Evolutionary conservation across 2,113 vertebrate genomes (phyloP).

Genomic region (Willisornis vidua): DNA sequence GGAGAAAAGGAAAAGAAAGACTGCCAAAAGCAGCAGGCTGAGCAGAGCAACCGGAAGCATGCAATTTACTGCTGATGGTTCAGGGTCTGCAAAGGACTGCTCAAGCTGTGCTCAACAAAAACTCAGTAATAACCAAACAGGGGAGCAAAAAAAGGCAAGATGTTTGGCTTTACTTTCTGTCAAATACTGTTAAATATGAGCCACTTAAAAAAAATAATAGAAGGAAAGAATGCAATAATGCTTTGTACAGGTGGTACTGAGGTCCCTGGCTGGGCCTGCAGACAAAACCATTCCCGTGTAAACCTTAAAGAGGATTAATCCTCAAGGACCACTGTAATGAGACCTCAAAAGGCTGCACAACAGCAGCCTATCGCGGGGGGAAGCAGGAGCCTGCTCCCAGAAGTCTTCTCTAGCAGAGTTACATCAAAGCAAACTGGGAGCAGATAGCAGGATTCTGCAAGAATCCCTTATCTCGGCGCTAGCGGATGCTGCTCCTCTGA

Average conservation of each 20-base stretch:
- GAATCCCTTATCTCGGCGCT: conserved; percentile 94
- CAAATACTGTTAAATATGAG: conserved; percentile 39
- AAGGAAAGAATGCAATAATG: conserved; percentile 33
- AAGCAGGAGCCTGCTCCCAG: conserved; percentile 82
- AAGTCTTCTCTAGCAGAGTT: conserved; percentile 85
- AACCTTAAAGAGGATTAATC: conserved; percentile 94
- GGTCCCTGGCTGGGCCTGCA: conserved; percentile 72
- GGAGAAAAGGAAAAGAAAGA: not conserved
- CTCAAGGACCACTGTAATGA: conserved; percentile 88
- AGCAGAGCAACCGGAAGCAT: not conserved
- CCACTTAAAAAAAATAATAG: not conserved
- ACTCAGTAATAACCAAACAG: not conserved
- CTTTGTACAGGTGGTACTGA: conserved; percentile 78
- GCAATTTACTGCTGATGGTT: not conserved
- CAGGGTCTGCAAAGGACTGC: not conserved
- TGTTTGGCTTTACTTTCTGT: conserved; percentile 20
- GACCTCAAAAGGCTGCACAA: conserved; percentile 86
- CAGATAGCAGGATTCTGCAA: conserved; percentile 83
- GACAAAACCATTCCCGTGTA: conserved; percentile 86
- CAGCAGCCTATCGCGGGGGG: conserved; percentile 79
- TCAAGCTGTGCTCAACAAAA: conserved; percentile 58
- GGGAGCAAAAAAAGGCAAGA: not conserved
- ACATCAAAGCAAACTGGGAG: conserved; percentile 92
- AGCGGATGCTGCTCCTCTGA: conserved; percentile 89
- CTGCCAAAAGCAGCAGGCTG: conserved; percentile 39